Base-by-base conservation (phyloP, 1,140 invertebrate genomes). In the Atta texana region DNA sequence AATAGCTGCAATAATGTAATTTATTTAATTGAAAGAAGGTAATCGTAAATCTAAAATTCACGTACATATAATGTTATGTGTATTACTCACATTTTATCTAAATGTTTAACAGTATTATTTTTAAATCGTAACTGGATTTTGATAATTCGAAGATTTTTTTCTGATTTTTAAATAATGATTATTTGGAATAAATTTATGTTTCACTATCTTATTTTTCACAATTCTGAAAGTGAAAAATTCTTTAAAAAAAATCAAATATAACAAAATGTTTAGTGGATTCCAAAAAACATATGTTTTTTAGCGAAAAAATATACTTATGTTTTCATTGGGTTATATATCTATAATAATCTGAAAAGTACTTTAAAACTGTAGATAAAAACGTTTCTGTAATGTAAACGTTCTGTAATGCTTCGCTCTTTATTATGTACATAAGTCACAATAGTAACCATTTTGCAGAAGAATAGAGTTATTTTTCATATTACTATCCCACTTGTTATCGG, bases 11-110 rank as follows among this genome's bases (percentile, higher is more conserved):
- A 44, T 44, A 10, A 61, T 14, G 69, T 8, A 34, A 4, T 61
- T 51, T 24, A 34, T 14, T 74, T 14, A 24, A 14, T 75, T 4
- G 24, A 75, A n/a, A 31, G 61, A 61, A 16, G 24, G 7, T 3
- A 49, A 75, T 75, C 44, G 8, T 51, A 28, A 74, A 74, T 84
- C 24, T n/a, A 59, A 82, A 18, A 44, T 14, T 72, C 8, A 16
- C 39, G 0, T 31, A 21, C 4, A 49, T 21, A 10, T 10, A 18
- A 1, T 68, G 4, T 49, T 78, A 14, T 8, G 7, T 21, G 10
- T 39, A 61, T 24, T 44, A 28, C 18, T 64, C 6, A 2, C n/a
- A n/a, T 5, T 51, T 72, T 53, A 51, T 18, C 28, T 68, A 14
- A 69, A 10, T 0, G 2, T 28, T 31, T 31, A 63, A 63, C 31